Conservation (phyloP, 2,888 invertebrate species). For the Tiliacea citrago region DNA sequence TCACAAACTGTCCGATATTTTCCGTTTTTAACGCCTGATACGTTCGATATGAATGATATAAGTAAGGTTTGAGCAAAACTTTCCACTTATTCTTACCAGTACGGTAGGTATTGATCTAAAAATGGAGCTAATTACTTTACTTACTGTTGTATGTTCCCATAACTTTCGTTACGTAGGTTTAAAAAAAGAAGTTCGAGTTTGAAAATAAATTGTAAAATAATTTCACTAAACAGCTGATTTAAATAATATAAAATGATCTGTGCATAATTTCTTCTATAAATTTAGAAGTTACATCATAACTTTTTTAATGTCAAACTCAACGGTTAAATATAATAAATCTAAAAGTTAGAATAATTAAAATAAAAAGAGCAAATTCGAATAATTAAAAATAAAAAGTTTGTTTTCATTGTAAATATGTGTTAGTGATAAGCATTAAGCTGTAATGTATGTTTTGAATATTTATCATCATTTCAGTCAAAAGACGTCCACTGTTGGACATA, state of each 20-base stretch:
- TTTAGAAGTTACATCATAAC: neutral
- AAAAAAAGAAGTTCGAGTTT: neutral
- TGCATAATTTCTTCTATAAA: neutral
- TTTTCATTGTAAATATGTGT: neutral
- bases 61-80: conserved; percentile 22
- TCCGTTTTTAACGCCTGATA: conserved; percentile 5
- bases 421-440: conserved; percentile 57
- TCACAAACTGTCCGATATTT: conserved; percentile 3
- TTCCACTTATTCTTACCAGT: conserved; percentile 33
- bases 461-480: too few relatives aligned
- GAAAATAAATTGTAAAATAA: neutral
- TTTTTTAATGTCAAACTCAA: neutral
- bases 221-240: neutral
- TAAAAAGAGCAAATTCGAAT: conserved; percentile 6
- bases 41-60: neutral
- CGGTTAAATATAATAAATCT: neutral
- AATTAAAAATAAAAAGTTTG: conserved; percentile 27
- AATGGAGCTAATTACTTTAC: neutral
- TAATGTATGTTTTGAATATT: conserved; percentile 14
- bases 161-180: neutral
- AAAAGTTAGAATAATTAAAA: neutral
- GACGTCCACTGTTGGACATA: too few relatives aligned
- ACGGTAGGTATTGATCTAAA: conserved; percentile 26
- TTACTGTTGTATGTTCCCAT: neutral
- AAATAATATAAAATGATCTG: neutral